Conservation (phyloP, 2,888 invertebrate species). For the Thymelicus acteon region DNA sequence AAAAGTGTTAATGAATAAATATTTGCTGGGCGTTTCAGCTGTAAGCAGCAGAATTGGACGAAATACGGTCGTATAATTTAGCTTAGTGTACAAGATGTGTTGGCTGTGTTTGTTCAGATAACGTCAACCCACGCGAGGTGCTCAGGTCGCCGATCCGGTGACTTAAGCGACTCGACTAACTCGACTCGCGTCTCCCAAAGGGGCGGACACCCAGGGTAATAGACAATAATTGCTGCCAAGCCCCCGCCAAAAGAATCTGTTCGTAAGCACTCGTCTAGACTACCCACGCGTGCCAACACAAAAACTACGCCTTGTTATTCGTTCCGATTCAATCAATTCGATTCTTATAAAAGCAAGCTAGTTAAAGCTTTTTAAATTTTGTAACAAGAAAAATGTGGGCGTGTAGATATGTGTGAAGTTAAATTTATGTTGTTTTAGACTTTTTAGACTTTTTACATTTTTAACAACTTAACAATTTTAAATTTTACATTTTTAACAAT, state of each 20-base stretch:
- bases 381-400: background rate
- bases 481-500: no score
- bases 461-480: no score
- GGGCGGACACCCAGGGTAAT: conserved; percentile 61
- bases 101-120: conserved; percentile 21
- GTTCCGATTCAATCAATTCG: conserved; percentile 21
- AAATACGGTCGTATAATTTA: conserved; percentile 23
- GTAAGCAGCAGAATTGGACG: conserved; percentile 6
- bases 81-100: conserved; percentile 14
- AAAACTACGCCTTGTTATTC: conserved; percentile 39
- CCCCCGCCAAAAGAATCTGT: conserved; percentile 47
- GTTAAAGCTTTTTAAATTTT: background rate
- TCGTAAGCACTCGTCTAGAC: conserved; percentile 46
- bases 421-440: no score
- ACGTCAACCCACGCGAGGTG: conserved; percentile 35
- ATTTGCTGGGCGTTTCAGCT: conserved; percentile 19
- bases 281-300: conserved; percentile 49
- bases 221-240: conserved; percentile 63
- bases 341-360: conserved; percentile 19
- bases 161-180: no score
- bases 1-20: conserved; percentile 9
- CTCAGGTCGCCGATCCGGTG: conserved; percentile 51
- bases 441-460: no score
- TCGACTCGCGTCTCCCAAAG: conserved; percentile 48
- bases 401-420: no score